Evolutionary conservation across 2,797 vertebrate species (phyloP), one percentile per base, ranked within the genome.

Genomic region (Gallirallus australis): DNA sequence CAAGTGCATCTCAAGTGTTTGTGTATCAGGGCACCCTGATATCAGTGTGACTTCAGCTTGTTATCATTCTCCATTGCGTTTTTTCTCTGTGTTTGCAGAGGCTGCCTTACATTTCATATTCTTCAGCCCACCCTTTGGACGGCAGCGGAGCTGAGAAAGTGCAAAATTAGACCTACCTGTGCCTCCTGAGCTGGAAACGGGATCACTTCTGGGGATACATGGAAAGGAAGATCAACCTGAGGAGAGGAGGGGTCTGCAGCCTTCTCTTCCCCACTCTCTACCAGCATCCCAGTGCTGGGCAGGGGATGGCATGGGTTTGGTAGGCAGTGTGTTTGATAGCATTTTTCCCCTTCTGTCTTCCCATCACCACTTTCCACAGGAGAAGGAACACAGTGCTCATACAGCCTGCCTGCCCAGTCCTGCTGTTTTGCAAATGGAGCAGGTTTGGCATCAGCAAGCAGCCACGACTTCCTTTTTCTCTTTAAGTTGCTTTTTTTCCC

Each of bases 391-490:
- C 1, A 16, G 12, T 9, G 24, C 28, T 91, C 30, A 9, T 12
- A 15, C 3, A 42, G 50, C 27, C 27, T 65, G 25, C 59, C 45
- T 56, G 37, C 64, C 53, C 45, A 27, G 16, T 42, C 47, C 33
- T 40, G 25, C 78, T 78, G 37, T 48, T 92, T 45, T 63, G 68
- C 53, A 82, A 61, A 77, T 61, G 75, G 86, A 93, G 40, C 53
- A 87, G 65, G 45, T 72, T 81, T 90, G 92, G 57, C 50, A 89
- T 48, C 69, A 89, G 69, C 72, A 89, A 81, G 79, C 15, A 92
- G 78, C 42, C 71, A 66, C 84, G 73, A 77, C 80, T 90, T 92
- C 56, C 56, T 85, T 75, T 61, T 48, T 54, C 59, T 64, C 65
- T 73, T 73, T 13, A 30, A 82, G 50, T n/a, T 69, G 61, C 37